phyloP scores from a whole-genome alignment of 2,113 vertebrate genomes.

The Lathamus discolor region DNA sequence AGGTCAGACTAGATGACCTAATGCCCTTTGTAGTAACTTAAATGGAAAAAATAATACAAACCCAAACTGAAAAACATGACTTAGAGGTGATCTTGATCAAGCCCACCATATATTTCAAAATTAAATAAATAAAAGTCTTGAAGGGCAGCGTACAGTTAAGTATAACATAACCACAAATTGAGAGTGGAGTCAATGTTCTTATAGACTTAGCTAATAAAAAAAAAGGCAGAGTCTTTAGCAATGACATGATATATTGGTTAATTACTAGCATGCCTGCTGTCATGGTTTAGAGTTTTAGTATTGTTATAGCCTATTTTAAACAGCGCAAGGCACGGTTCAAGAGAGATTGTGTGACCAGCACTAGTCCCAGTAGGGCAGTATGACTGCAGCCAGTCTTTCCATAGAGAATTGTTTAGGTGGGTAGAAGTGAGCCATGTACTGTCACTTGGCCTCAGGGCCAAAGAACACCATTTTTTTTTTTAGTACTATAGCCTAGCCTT shows the following conservation, averaged over 20 bases:
- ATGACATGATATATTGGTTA: background rate
- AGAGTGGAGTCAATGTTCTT: background rate
- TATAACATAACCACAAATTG: background rate
- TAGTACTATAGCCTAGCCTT: background rate
- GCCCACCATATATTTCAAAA: too few species aligned
- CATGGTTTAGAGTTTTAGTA: background rate
- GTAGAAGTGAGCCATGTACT: background rate
- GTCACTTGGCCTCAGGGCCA: background rate
- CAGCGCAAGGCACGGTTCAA: background rate
- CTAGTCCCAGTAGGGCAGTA: background rate
- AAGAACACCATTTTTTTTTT: background rate
- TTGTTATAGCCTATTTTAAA: background rate
- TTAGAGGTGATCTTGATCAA: background rate
- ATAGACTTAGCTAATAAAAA: background rate
- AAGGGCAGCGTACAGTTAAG: background rate
- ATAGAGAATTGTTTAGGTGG: background rate
- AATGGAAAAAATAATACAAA: background rate
- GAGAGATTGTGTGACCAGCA: background rate
- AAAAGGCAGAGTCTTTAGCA: background rate
- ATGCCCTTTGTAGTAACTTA: background rate
- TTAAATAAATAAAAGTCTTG: background rate
- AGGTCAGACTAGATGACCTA: background rate
- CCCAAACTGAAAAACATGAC: background rate
- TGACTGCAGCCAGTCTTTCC: background rate
- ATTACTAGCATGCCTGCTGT: constrained; percentile 10